Evolutionary conservation across 1,140 invertebrate species (phyloP).

Genomic region (Brachionus rubens): DNA sequence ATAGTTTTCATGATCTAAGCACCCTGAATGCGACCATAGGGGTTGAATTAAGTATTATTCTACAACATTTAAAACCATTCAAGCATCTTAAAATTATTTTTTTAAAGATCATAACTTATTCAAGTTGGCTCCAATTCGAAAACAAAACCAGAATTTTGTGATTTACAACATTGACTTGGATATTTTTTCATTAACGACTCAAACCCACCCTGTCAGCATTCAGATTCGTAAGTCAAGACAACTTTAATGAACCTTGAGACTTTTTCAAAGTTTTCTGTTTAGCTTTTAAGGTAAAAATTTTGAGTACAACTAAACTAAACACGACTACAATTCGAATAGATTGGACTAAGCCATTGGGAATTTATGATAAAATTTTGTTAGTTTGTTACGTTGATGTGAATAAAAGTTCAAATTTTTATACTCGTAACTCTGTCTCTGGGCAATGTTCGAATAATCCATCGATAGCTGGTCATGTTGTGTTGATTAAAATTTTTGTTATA

Average conservation of each 20-base stretch:
- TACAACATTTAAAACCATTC: no score
- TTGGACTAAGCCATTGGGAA: background rate
- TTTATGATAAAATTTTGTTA: background rate
- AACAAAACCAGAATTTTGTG: background rate
- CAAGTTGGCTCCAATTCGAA: background rate
- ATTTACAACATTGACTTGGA: background rate
- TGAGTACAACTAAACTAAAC: background rate
- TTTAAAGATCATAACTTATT: background rate
- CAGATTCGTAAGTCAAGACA: background rate
- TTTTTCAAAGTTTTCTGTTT: background rate
- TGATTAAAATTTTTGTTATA: background rate
- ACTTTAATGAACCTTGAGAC: background rate
- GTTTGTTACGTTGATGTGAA: background rate
- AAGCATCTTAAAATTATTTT: no score
- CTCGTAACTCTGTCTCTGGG: background rate
- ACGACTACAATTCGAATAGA: background rate
- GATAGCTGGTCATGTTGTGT: background rate
- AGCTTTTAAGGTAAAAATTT: conserved; percentile 4
- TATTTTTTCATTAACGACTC: background rate
- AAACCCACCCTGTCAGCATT: background rate
- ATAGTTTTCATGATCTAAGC: background rate
- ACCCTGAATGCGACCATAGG: background rate
- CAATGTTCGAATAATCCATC: background rate
- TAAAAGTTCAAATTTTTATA: background rate
- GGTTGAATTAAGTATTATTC: conserved; percentile 2